These are phyloP conservation scores for Heliconius charithonia DNA, from an alignment of 2,888 invertebrate species.

Conservation along the genomic window DNA sequence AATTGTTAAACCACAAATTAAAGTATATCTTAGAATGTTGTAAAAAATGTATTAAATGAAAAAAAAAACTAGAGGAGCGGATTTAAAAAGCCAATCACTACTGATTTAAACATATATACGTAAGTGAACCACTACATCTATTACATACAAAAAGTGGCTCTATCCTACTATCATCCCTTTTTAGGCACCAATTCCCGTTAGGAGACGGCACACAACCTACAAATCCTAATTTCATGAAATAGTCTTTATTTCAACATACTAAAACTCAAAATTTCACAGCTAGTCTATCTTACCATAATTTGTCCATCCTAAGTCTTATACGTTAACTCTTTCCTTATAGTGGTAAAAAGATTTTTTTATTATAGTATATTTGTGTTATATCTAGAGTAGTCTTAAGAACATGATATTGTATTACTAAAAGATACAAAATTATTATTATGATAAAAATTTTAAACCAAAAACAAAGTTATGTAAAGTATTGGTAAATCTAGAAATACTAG, in stretches of 20 bases:
- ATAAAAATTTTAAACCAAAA: neutral
- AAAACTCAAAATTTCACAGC: constrained; percentile 22
- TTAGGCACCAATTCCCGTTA: constrained; percentile 63
- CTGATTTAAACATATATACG: constrained; percentile 10
- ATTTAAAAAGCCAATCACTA: constrained; percentile 14
- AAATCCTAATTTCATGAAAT: constrained; percentile 37
- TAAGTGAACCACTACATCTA: constrained; percentile 41
- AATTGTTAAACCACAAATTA: too few species aligned
- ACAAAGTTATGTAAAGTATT: neutral
- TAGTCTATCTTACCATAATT: constrained; percentile 16
- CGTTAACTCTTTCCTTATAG: constrained; percentile 12
- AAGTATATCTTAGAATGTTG: too few species aligned
- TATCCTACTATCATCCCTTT: constrained; percentile 62
- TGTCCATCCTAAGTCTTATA: constrained; percentile 18
- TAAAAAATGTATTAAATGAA: too few species aligned
- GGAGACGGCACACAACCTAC: constrained; percentile 41
- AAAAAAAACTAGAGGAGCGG: neutral
- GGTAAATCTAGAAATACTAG: neutral
- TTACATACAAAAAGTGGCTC: constrained; percentile 37
- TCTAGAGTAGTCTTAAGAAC: too few species aligned
- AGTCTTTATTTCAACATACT: constrained; percentile 15
- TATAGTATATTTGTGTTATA: too few species aligned
- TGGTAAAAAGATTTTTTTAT: neutral
- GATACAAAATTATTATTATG: too few species aligned
- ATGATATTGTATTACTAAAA: neutral